phyloP scores from a whole-genome alignment of 2,113 vertebrate species.

The Pipa parva region DNA sequence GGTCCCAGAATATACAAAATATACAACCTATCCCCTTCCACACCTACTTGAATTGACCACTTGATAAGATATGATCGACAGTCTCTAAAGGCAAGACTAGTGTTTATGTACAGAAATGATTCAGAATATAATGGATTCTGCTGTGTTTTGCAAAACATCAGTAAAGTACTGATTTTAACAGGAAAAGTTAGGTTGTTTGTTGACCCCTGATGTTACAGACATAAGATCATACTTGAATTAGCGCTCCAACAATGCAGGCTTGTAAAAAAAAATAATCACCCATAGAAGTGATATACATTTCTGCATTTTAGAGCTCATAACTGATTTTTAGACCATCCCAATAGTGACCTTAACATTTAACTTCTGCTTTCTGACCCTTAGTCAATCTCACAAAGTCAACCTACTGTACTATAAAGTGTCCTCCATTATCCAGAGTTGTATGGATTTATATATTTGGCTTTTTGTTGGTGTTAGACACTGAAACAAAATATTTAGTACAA shows the following conservation, averaged over 20 bases:
- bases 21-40: slow-evolving; percentile 67
- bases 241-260: too few species aligned
- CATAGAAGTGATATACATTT: slow-evolving; percentile 53
- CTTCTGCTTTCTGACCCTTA: slow-evolving; percentile 39
- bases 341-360: slow-evolving; percentile 50
- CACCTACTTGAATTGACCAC: slow-evolving; percentile 66
- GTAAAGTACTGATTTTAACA: slow-evolving; percentile 49
- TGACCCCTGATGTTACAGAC: slow-evolving; percentile 51
- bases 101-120: slow-evolving; percentile 48
- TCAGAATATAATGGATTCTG: slow-evolving; percentile 47
- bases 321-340: slow-evolving; percentile 47
- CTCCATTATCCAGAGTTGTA: slow-evolving; percentile 56
- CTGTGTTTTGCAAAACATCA: slow-evolving; percentile 48
- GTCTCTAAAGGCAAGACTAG: slow-evolving; percentile 72
- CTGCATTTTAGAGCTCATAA: slow-evolving; percentile 22
- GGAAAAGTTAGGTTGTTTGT: slow-evolving; percentile 48
- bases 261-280: slow-evolving; percentile 55
- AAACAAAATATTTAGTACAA: slow-evolving; percentile 61
- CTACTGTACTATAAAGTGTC: slow-evolving; percentile 63
- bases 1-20: slow-evolving; percentile 74
- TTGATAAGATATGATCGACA: slow-evolving; percentile 66
- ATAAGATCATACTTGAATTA: too few species aligned
- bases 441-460: slow-evolving; percentile 65
- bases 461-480: slow-evolving; percentile 51
- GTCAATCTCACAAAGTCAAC: slow-evolving; percentile 55